phyloP scores from a whole-genome alignment of 2,113 vertebrate species.

The Cephalopholis sonnerati region DNA sequence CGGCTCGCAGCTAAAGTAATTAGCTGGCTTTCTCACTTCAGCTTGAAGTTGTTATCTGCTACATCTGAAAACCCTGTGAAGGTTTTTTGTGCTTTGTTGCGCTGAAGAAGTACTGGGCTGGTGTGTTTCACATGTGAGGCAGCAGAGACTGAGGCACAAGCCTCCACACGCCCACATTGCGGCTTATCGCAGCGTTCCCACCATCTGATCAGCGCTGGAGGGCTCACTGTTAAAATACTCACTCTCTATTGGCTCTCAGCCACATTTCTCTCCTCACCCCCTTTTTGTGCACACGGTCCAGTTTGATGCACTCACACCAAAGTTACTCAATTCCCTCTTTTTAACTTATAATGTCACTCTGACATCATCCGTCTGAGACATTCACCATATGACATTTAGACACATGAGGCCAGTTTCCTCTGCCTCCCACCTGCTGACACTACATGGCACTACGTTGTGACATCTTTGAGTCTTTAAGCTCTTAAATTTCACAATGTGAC shows the following conservation, averaged over 20 bases:
- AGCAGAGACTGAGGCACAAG: slow-evolving; percentile 46
- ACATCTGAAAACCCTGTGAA: slow-evolving; percentile 39
- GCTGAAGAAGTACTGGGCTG: slow-evolving; percentile 22
- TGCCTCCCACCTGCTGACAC: slow-evolving; percentile 12
- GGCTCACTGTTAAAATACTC: slow-evolving; percentile 30
- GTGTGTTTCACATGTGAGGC: slow-evolving; percentile 38
- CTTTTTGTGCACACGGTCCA: background rate
- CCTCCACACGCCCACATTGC: slow-evolving; percentile 72
- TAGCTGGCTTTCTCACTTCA: slow-evolving; percentile 34
- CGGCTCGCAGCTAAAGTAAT: slow-evolving; percentile 14
- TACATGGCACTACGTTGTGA: background rate
- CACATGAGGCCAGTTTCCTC: slow-evolving; percentile 33
- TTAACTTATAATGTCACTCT: background rate
- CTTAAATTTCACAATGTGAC: background rate
- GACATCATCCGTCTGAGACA: slow-evolving; percentile 8
- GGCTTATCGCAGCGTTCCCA: slow-evolving; percentile 62
- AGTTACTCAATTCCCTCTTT: background rate
- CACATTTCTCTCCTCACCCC: background rate
- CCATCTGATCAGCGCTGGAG: slow-evolving; percentile 47
- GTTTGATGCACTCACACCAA: background rate
- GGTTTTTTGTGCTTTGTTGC: slow-evolving; percentile 14
- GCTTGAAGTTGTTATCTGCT: slow-evolving; percentile 12
- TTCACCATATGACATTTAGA: slow-evolving; percentile 41
- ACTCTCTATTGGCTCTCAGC: slow-evolving; percentile 13
- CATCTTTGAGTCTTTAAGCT: slow-evolving; percentile 6